Conservation (phyloP, 2,888 invertebrate species). For the Microchrysa polita region DNA sequence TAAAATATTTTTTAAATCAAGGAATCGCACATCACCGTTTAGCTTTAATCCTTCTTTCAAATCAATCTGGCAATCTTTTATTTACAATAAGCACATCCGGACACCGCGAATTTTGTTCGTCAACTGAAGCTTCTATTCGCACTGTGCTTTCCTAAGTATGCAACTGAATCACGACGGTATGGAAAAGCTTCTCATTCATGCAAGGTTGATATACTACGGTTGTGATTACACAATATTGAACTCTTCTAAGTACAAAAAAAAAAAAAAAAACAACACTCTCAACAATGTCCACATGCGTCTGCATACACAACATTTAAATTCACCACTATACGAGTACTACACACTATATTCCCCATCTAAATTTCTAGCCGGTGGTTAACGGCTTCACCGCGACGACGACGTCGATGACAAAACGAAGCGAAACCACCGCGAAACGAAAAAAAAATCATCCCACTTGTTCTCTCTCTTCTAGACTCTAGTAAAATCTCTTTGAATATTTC, state of each 20-base stretch:
- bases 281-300: conserved; percentile 24
- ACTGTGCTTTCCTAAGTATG: conserved; percentile 62
- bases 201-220: conserved; percentile 34
- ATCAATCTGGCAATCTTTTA: conserved; percentile 4
- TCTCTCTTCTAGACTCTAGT: not conserved
- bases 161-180: conserved; percentile 21
- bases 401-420: too few relatives aligned
- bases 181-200: conserved; percentile 41
- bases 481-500: not conserved
- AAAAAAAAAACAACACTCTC: too few relatives aligned
- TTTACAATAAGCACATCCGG: conserved; percentile 61
- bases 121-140: conserved; percentile 61
- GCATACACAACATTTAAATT: not conserved
- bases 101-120: conserved; percentile 63
- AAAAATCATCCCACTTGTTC: conserved; percentile 1
- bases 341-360: conserved; percentile 4
- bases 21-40: conserved; percentile 36
- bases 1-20: conserved; percentile 33
- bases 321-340: too few relatives aligned
- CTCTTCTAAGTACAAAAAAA: conserved; percentile 4
- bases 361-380: conserved; percentile 7
- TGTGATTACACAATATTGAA: conserved; percentile 37
- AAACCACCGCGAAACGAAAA: too few relatives aligned
- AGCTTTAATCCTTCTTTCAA: conserved; percentile 16
- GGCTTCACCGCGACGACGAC: not conserved